Evolutionary conservation across 2,888 invertebrate genomes (phyloP).

Genomic region (Polylopha cassiicola): DNA sequence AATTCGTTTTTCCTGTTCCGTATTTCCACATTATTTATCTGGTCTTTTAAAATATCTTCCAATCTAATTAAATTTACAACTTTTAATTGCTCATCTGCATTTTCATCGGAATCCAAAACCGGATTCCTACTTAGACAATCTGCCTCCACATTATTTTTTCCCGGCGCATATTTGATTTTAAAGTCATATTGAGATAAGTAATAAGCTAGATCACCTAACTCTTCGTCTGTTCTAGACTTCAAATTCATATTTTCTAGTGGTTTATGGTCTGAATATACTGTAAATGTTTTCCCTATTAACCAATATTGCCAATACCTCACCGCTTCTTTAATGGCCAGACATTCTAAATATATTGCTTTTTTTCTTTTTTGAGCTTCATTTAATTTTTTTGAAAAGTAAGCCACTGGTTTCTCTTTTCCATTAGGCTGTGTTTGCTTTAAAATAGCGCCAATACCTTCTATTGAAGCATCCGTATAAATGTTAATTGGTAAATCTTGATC

Average conservation of each 20-base stretch:
- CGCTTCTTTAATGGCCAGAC: no score
- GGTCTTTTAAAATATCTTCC: slow-evolving; percentile 16
- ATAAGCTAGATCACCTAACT: slow-evolving; percentile 20
- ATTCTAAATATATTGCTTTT: no score
- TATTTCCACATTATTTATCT: slow-evolving; percentile 20
- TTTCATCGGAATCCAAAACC: slow-evolving; percentile 14
- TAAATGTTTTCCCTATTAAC: slow-evolving; percentile 21
- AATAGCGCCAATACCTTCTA: slow-evolving; percentile 29
- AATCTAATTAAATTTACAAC: slow-evolving; percentile 16
- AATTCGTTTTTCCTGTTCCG: no score
- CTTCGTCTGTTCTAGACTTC: slow-evolving; percentile 22
- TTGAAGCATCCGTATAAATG: slow-evolving; percentile 29
- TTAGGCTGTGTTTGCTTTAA: slow-evolving; percentile 23
- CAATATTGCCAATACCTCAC: no score
- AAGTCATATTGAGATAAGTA: slow-evolving; percentile 23
- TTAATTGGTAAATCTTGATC: slow-evolving; percentile 27
- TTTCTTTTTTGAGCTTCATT: no score
- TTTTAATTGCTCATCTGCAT: slow-evolving; percentile 19
- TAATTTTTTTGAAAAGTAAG: no score
- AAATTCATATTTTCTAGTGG: slow-evolving; percentile 23
- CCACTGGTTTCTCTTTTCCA: slow-evolving; percentile 25
- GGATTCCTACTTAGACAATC: slow-evolving; percentile 21
- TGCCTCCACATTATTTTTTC: slow-evolving; percentile 21
- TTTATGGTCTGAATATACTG: slow-evolving; percentile 23
- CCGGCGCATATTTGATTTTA: slow-evolving; percentile 20